These are phyloP conservation scores for Wasmannia auropunctata DNA, from an alignment of 1,140 invertebrate species.

Conservation along the genomic window DNA sequence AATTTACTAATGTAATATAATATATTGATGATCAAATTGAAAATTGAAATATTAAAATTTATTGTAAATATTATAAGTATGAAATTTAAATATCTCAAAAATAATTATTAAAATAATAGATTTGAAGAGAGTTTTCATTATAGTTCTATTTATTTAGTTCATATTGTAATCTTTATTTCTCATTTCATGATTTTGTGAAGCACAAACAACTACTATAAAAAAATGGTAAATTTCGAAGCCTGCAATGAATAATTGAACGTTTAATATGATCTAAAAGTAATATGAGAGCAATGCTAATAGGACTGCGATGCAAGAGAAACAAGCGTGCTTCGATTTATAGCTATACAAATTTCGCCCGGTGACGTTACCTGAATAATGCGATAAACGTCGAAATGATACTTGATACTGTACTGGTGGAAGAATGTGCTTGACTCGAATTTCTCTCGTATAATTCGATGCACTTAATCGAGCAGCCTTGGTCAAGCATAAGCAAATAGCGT, in stretches of 20 bases:
- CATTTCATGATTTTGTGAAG: neutral
- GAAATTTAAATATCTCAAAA: neutral
- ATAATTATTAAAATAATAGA: neutral
- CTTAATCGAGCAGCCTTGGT: conserved; percentile 24
- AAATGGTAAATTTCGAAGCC: neutral
- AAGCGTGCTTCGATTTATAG: neutral
- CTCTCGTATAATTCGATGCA: neutral
- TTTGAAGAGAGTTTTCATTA: neutral
- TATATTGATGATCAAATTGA: neutral
- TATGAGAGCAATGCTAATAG: neutral
- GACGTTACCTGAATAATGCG: neutral
- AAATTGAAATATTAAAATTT: neutral
- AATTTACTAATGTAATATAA: neutral
- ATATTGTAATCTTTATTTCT: neutral
- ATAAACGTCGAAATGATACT: conserved; percentile 32
- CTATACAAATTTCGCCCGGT: conserved; percentile 5
- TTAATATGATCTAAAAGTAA: neutral
- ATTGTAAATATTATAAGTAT: neutral
- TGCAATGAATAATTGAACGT: neutral
- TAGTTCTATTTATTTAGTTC: neutral
- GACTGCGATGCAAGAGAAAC: neutral
- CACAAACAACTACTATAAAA: neutral
- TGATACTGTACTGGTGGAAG: neutral
- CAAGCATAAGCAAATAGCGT: neutral
- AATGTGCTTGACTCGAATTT: conserved; percentile 24